A percentile compares a stretch with the other conserved stretches of the same genome.
Evolutionary conservation across 2,113 vertebrate genomes (phyloP).

Genomic region (Aplodontia rufa): DNA sequence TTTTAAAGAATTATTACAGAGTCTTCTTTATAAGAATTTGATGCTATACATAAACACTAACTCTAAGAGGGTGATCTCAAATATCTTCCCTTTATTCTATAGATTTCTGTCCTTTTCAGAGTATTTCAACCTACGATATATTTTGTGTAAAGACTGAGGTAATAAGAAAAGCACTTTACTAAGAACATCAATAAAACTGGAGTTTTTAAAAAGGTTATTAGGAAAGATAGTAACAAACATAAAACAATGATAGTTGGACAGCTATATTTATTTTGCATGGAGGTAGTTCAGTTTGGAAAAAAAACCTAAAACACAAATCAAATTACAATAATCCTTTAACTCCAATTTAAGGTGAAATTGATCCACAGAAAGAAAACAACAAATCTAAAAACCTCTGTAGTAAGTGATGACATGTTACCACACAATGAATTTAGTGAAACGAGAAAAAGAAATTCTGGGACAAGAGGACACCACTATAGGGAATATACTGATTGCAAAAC

Average conservation of each 20-base stretch:
- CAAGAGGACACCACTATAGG: background rate
- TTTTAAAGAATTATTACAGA: constrained; percentile 26
- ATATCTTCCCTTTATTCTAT: background rate
- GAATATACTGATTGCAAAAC: background rate
- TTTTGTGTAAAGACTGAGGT: constrained; percentile 16
- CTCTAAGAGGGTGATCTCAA: background rate
- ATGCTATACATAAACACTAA: background rate
- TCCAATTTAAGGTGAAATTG: constrained; percentile 24
- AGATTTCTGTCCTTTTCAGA: background rate
- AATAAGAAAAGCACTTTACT: background rate
- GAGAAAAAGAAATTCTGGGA: background rate
- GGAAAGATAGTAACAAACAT: background rate
- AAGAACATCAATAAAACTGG: background rate
- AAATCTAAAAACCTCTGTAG: background rate
- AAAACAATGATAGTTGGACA: background rate
- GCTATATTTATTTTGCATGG: background rate
- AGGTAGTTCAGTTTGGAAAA: constrained; percentile 1
- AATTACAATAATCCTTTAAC: constrained; percentile 42
- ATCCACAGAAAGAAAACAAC: constrained; percentile 37
- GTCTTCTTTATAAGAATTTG: background rate
- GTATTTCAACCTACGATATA: background rate
- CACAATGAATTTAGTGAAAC: background rate
- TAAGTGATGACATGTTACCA: background rate
- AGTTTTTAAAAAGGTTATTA: background rate
- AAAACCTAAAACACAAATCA: background rate